A percentile compares a stretch with the other conserved stretches of the same genome.
Evolutionary conservation across 1,140 invertebrate species (phyloP).

Genomic region (Zaprionus inermis): DNA sequence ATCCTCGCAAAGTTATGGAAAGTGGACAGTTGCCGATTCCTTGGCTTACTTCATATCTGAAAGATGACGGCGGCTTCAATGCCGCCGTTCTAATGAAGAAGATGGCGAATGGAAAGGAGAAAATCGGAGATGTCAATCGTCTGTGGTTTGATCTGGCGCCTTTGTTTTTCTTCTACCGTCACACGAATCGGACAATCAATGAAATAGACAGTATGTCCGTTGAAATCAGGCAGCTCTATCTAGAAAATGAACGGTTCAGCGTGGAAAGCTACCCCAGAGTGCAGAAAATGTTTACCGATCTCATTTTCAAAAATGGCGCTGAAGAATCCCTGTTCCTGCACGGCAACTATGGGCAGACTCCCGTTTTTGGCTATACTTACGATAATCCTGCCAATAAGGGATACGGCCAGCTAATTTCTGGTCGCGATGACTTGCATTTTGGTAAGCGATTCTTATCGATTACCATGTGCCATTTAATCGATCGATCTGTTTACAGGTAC

Average conservation of each 20-base stretch:
- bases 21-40: constrained; percentile 85
- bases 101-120: constrained; percentile 17
- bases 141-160: constrained; percentile 47
- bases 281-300: constrained; percentile 57
- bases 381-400: constrained; percentile 48
- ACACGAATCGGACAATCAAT: constrained; percentile 1
- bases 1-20: constrained; percentile 85
- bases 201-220: constrained; percentile 37
- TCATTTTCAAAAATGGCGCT: constrained; percentile 47
- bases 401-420: constrained; percentile 22
- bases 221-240: constrained; percentile 33
- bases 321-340: constrained; percentile 43
- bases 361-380: constrained; percentile 53
- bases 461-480: not conserved
- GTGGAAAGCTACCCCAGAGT: constrained; percentile 47
- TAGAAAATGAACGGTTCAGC: constrained; percentile 41
- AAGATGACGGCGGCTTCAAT: constrained; percentile 85
- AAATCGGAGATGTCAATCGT: constrained; percentile 29
- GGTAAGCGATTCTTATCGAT: constrained; percentile 21
- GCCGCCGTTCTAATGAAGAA: constrained; percentile 65
- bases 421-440: constrained; percentile 42
- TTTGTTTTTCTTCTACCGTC: constrained; percentile 44
- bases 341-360: constrained; percentile 14
- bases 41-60: constrained; percentile 85
- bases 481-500: constrained; percentile 33